These are phyloP conservation scores for Falcaria lacertinaria DNA, from an alignment of 2,888 invertebrate species.

Conservation along the genomic window DNA sequence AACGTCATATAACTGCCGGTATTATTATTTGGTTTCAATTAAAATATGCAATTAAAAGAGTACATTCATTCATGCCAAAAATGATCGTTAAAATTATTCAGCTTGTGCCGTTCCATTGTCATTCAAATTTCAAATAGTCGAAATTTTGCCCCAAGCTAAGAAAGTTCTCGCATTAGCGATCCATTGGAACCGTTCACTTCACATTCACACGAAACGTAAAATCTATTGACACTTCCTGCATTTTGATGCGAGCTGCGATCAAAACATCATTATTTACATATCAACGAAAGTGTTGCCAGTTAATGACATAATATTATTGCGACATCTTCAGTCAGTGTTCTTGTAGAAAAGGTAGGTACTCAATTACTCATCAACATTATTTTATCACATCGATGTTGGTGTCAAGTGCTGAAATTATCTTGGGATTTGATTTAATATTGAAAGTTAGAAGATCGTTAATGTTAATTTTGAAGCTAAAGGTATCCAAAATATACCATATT, in stretches of 20 bases:
- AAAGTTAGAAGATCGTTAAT: no score
- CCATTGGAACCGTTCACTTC: background rate
- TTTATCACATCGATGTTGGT: no score
- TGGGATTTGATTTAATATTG: no score
- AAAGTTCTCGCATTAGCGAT: constrained; percentile 12
- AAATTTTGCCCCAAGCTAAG: constrained; percentile 7
- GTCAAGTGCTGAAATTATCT: no score
- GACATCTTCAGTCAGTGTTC: background rate
- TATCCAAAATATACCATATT: no score
- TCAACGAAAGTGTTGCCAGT: constrained; percentile 24
- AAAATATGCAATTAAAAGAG: background rate
- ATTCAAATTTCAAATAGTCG: background rate
- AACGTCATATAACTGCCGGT: no score
- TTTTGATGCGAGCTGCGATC: constrained; percentile 45
- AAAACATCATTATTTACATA: constrained; percentile 58
- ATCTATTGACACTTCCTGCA: constrained; percentile 49
- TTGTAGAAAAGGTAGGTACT: background rate
- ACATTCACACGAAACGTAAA: constrained; percentile 37
- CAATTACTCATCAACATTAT: no score
- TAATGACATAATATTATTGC: constrained; percentile 6
- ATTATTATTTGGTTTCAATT: no score
- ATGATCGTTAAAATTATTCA: background rate
- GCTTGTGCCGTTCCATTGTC: background rate
- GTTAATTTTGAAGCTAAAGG: no score
- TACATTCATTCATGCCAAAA: background rate